Conservation (phyloP, 2,113 vertebrate genomes). For the Rynchops niger region DNA sequence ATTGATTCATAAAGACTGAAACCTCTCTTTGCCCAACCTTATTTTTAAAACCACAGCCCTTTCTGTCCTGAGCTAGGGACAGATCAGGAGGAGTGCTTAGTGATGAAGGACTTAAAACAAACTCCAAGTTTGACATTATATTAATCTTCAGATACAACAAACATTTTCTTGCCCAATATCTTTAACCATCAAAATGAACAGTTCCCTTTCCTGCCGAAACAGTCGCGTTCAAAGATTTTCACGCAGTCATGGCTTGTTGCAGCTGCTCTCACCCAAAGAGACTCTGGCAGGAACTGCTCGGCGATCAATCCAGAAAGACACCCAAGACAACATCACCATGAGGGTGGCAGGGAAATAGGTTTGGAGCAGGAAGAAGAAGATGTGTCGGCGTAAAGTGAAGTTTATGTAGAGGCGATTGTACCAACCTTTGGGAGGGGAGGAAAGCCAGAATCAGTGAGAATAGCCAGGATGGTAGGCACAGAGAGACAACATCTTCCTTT, state of each 20-base stretch:
- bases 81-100: not conserved
- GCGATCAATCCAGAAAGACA: constrained; percentile 93
- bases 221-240: not conserved
- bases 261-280: constrained; percentile 84
- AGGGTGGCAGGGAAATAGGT: constrained; percentile 92
- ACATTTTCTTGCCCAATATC: not conserved
- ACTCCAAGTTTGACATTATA: not conserved
- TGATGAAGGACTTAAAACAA: not conserved
- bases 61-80: not conserved
- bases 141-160: not conserved
- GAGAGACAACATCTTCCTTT: not conserved
- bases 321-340: constrained; percentile 96
- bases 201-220: not conserved
- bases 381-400: constrained; percentile 90
- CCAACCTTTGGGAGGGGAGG: constrained; percentile 80
- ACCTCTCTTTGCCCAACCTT: not conserved
- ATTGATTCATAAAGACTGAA: not conserved
- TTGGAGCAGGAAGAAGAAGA: constrained; percentile 95
- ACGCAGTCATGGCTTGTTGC: not conserved
- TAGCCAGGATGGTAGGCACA: not conserved
- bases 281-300: constrained; percentile 92
- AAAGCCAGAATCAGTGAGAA: not conserved
- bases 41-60: not conserved
- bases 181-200: not conserved
- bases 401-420: constrained; percentile 94